Base-by-base conservation (phyloP, 2,797 vertebrate genomes). In the Falco concolor region DNA sequence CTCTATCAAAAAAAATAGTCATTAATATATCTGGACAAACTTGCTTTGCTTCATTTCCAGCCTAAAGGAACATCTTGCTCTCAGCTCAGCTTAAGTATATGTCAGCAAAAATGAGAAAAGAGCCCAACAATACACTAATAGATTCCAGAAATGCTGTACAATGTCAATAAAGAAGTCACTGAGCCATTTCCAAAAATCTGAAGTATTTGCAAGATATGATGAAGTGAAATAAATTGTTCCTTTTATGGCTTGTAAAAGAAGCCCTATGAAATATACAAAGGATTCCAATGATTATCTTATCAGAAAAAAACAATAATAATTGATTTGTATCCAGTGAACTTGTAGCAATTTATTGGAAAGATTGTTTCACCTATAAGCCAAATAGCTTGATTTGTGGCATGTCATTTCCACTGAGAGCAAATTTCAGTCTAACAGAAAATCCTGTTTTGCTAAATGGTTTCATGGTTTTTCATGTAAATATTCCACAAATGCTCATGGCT, bases 41-140 rank as follows among this genome's bases (percentile, higher is more conserved):
- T 74, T 40, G 56, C 28, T 72, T 87, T 96, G 28, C 81, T 87
- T 85, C 75, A 64, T 77, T 96, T 95, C 86, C 81, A 95, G 44
- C 42, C 63, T 89, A 87, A 93, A 85, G 57, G 13, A 90, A 87
- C 24, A 83, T n/a, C 74, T 84, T 79, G 22, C 52, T 84, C 70
- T 73, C 85, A 80, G 79, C 85, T 92, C 56, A 89, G 59, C 57
- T 87, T 67, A 50, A 85, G 25, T 45, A 63, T 70, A 67, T 25
- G 86, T 42, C n/a, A 90, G 56, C 21, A 38, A 87, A 95, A 95
- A 87, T 42, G 50, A 95, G 59, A 95, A 61, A 93, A 87, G 52
- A 57, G 28, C 30, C 45, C 22, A 64, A 70, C 25, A 68, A 73
- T 67, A 60, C 10, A 38, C 65, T 85, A 93, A 80, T 21, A 82